Percentiles rank a stretch among this genome's conserved stretches.
phyloP scores from a whole-genome alignment of 1,140 invertebrate genomes.

The Nymphalis io region DNA sequence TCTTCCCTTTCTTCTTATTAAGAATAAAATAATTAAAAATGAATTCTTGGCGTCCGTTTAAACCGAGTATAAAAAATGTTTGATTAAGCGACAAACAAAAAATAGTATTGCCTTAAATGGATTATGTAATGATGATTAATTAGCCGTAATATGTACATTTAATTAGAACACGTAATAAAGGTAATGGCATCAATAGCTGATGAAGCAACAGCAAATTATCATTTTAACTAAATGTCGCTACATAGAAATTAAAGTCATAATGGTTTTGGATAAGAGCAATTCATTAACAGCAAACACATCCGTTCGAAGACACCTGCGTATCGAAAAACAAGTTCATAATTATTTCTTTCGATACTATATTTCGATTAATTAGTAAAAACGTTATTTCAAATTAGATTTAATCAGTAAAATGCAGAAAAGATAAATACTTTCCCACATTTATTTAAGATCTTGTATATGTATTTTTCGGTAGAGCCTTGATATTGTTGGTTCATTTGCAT shows the following conservation, averaged over 20 bases:
- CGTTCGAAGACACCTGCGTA: not conserved
- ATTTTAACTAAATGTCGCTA: not conserved
- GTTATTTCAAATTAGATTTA: not conserved
- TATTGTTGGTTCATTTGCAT: too few relatives aligned
- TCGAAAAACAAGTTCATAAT: not conserved
- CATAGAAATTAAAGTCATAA: not conserved
- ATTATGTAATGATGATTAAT: too few relatives aligned
- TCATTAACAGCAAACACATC: not conserved
- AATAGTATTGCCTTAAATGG: not conserved
- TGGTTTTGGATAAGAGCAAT: not conserved
- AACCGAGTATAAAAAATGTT: not conserved
- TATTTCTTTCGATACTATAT: not conserved
- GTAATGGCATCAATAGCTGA: not conserved
- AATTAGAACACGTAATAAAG: constrained; percentile 1
- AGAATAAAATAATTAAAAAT: too few relatives aligned
- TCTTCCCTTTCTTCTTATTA: too few relatives aligned
- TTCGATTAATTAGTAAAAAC: not conserved
- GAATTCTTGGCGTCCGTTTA: not conserved
- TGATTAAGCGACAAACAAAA: not conserved
- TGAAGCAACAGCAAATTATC: not conserved
- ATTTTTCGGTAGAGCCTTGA: too few relatives aligned
- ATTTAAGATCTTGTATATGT: too few relatives aligned
- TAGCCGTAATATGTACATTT: not conserved
- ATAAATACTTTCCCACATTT: not conserved
- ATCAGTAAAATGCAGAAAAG: not conserved